These are phyloP conservation scores for Propithecus perrieri DNA, from an alignment of 2,797 vertebrate genomes.

Conservation along the genomic window DNA sequence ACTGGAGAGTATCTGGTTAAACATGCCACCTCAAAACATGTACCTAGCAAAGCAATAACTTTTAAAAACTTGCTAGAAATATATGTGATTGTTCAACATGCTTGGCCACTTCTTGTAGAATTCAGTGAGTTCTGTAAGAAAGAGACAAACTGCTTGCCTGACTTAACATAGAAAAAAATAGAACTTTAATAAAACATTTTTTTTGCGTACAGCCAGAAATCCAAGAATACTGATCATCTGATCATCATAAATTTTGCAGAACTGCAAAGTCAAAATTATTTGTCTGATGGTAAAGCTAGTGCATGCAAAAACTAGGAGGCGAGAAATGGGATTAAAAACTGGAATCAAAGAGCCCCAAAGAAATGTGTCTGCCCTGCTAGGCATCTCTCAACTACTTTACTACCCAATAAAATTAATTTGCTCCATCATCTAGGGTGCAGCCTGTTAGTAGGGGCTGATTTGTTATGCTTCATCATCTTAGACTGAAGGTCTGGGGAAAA, in stretches of 20 bases:
- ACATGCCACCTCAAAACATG: neutral
- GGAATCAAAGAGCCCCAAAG: neutral
- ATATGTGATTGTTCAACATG: neutral
- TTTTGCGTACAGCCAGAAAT: conserved; percentile 35
- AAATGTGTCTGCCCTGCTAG: neutral
- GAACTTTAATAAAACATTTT: conserved; percentile 45
- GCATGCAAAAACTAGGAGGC: neutral
- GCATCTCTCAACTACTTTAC: neutral
- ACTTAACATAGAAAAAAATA: neutral
- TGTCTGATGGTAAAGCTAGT: neutral
- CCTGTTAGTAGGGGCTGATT: neutral
- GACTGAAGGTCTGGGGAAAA: neutral
- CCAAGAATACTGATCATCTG: conserved; percentile 50
- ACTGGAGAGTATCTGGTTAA: neutral
- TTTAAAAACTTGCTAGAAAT: neutral
- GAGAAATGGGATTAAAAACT: neutral
- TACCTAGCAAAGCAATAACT: neutral
- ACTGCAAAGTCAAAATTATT: conserved; percentile 54
- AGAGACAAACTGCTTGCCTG: neutral
- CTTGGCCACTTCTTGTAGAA: neutral
- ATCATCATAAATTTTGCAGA: conserved; percentile 58
- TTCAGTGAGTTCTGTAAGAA: neutral
- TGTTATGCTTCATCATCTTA: neutral
- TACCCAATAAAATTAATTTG: neutral
- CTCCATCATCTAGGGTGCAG: neutral